Conservation (phyloP, 2,113 vertebrate species). For the Polypterus senegalus region DNA sequence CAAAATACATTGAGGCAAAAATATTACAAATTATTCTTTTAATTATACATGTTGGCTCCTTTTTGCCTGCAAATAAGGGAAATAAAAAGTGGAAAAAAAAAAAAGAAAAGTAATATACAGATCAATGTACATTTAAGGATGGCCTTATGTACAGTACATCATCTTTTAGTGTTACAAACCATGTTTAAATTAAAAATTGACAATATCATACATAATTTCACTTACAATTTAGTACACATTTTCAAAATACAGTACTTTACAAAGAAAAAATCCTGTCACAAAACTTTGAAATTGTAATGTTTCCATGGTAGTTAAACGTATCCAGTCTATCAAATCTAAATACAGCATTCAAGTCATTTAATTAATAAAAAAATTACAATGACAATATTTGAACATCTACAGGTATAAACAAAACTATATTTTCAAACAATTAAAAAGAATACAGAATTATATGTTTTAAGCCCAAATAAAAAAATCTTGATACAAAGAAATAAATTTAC, state of each 20-base stretch:
- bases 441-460: conserved; percentile 67
- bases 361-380: conserved; percentile 59
- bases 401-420: conserved; percentile 77
- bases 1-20: conserved; percentile 77
- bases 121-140: conserved; percentile 99
- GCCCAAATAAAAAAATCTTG: conserved; percentile 90
- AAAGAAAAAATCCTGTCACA: conserved; percentile 80
- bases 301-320: conserved; percentile 62
- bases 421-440: conserved; percentile 81
- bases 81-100: conserved; percentile 40
- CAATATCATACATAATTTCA: conserved; percentile 96
- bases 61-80: conserved; percentile 72
- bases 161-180: conserved; percentile 90
- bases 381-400: conserved; percentile 71
- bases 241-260: conserved; percentile 98
- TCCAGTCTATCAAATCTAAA: conserved; percentile 55
- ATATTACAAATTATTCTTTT: conserved; percentile 97
- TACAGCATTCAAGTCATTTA: conserved; percentile 43
- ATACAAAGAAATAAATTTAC: conserved; percentile 90
- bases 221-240: conserved; percentile 81
- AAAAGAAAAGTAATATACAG: conserved; percentile 52
- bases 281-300: conserved; percentile 73
- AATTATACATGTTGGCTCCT: conserved; percentile 98
- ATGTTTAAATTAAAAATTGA: conserved; percentile 93
- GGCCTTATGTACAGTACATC: conserved; percentile 95